These are phyloP conservation scores for Triops cancriformis DNA, from an alignment of 1,140 invertebrate genomes.

Conservation along the genomic window DNA sequence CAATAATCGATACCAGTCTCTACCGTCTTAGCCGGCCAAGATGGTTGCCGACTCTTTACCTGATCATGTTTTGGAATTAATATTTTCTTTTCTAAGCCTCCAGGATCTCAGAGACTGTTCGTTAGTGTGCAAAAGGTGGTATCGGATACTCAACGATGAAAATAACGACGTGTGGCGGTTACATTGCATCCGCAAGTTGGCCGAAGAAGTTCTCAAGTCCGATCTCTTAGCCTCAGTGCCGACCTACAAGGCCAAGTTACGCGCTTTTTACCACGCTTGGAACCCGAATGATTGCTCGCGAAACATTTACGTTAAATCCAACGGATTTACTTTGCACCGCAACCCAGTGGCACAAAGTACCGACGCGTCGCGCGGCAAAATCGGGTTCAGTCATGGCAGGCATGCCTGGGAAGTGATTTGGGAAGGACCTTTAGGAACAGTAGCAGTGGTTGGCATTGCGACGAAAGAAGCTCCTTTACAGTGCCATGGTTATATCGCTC, in stretches of 20 bases:
- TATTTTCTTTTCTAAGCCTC: conserved; percentile 87
- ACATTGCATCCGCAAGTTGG: conserved; percentile 77
- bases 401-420: conserved; percentile 99
- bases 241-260: conserved; percentile 87
- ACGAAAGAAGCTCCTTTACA: conserved; percentile 77
- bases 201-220: conserved; percentile 84
- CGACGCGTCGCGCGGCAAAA: conserved; percentile 89
- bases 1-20: not conserved
- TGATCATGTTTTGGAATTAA: conserved; percentile 77
- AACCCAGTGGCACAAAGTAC: conserved; percentile 98
- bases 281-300: conserved; percentile 93
- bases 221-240: conserved; percentile 80
- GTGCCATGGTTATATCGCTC: conserved; percentile 86
- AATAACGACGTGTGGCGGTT: conserved; percentile 92
- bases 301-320: conserved; percentile 94
- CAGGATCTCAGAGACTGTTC: conserved; percentile 79
- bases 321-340: conserved; percentile 93
- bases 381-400: conserved; percentile 81
- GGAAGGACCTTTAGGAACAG: conserved; percentile 94
- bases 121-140: conserved; percentile 90
- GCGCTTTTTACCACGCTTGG: conserved; percentile 93
- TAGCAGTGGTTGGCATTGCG: conserved; percentile 89
- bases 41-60: conserved; percentile 44
- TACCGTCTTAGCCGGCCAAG: conserved; percentile 32
- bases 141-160: conserved; percentile 77